phyloP scores from a whole-genome alignment of 2,113 vertebrate genomes.

The Merops nubicus region DNA sequence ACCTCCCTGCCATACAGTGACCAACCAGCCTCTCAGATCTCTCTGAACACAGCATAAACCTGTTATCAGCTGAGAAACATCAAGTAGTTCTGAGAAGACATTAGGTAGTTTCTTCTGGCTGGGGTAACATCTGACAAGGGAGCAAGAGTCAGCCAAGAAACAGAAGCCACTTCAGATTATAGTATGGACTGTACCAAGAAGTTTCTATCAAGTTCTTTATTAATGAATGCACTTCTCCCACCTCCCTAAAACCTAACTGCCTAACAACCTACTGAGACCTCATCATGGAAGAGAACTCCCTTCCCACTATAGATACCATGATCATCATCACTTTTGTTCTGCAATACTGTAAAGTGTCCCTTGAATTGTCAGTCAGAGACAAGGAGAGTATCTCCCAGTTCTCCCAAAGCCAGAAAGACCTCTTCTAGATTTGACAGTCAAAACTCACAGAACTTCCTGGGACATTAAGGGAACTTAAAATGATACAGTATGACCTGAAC shows the following conservation, averaged over 20 bases:
- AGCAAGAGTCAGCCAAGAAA: background rate
- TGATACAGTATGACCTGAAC: background rate
- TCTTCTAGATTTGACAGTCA: background rate
- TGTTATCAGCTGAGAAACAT: background rate
- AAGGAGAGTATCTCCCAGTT: background rate
- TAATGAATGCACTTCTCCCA: background rate
- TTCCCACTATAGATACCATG: background rate
- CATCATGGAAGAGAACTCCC: background rate
- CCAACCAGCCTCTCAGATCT: background rate
- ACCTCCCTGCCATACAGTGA: background rate
- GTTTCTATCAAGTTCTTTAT: background rate
- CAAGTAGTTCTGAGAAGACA: background rate
- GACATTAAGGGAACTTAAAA: background rate
- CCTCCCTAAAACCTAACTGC: background rate
- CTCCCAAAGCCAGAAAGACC: background rate
- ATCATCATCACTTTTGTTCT: background rate
- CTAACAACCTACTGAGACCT: background rate
- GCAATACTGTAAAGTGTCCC: background rate
- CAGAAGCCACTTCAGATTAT: background rate
- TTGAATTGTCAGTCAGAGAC: background rate
- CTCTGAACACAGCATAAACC: background rate
- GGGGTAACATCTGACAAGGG: background rate
- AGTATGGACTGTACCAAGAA: fast-evolving
- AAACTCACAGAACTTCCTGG: background rate
- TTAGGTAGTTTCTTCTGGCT: background rate